Evolutionary conservation across 1,140 invertebrate species (phyloP).

Genomic region (Pseudomyrmex sp.): DNA sequence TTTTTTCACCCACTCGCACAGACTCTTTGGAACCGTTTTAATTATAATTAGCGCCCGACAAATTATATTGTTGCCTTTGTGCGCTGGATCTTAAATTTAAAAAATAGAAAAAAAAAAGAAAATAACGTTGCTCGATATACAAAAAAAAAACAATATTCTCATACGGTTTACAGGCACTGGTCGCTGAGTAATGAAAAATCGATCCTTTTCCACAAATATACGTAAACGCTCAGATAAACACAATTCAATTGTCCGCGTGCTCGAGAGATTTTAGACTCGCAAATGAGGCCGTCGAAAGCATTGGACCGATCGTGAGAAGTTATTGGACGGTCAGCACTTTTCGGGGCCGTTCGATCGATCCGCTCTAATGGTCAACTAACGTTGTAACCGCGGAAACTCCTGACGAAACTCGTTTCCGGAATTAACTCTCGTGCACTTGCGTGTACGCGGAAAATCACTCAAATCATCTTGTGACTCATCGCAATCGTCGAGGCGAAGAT

Average conservation of each 20-base stretch:
- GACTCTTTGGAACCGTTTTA: too few species aligned
- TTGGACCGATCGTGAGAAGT: constrained; percentile 28
- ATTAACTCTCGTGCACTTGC: constrained; percentile 20
- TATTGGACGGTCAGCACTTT: constrained; percentile 57
- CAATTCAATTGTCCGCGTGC: not conserved
- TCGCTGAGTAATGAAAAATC: not conserved
- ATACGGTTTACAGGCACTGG: not conserved
- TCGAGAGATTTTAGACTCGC: constrained; percentile 57
- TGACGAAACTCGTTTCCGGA: constrained; percentile 56
- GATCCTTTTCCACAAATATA: not conserved
- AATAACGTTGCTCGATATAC: not conserved
- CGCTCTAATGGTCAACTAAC: constrained; percentile 36
- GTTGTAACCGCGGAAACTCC: not conserved
- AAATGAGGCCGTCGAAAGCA: constrained; percentile 42
- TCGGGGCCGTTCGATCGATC: constrained; percentile 49
- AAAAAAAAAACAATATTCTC: not conserved
- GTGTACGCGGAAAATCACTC: not conserved
- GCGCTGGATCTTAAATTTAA: too few species aligned
- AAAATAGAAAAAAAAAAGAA: too few species aligned
- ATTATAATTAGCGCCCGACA: too few species aligned
- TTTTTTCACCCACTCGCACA: too few species aligned
- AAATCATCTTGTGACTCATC: not conserved
- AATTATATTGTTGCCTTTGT: too few species aligned
- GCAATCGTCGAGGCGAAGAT: not conserved
- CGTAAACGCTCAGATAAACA: not conserved